Base-by-base conservation (phyloP, 2,113 vertebrate species). In the Morphnarchus princeps region DNA sequence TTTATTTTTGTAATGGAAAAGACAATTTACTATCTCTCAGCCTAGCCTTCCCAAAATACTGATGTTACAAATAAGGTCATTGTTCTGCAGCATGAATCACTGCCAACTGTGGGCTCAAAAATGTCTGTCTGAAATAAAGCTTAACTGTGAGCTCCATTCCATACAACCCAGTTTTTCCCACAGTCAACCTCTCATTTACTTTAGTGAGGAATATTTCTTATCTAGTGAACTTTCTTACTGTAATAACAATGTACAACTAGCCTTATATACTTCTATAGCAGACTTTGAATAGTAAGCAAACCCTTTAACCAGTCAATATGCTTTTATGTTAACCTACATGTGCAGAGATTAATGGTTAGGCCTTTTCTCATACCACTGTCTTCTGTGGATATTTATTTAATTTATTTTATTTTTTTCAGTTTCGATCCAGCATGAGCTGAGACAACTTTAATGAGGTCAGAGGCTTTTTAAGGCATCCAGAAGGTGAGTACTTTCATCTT, bases 71-170 rank as follows among this genome's bases (percentile, higher is more conserved):
- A 82, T 61, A 70, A 87, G 83, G 80, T 91, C 89, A 91, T 95
- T 94, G 96, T 96, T 95, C 55, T 89, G 36, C 15, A 49, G 34
- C 29, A 28, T 49, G 82, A 88, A 74, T 63, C 52, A 6, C 80
- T 90, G 89, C 90, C 86, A 97, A 85, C 47, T 58, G 45, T 28
- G 55, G 86, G 71, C 62, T 95, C 55, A 87, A 57, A 95, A 94
- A 91, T 28, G 49, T 73, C 66, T 80, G 71, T 89, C 91, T 96
- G 76, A 95, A 96, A 87, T 91, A 93, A 93, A 88, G 50, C 38
- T 81, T 77, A 63, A 47, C 90, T 89, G 67, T 93, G 65, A 90
- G 17, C 54, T 89, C 52, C 36, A 36, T 82, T 93, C 82, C 77
- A 73, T 40, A 45, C n/a, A 87, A 31, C 16, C 40, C 61, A 20